Evolutionary conservation across 2,113 vertebrate genomes (phyloP), one percentile per base, ranked within the genome.

Genomic region (Anhinga anhinga): DNA sequence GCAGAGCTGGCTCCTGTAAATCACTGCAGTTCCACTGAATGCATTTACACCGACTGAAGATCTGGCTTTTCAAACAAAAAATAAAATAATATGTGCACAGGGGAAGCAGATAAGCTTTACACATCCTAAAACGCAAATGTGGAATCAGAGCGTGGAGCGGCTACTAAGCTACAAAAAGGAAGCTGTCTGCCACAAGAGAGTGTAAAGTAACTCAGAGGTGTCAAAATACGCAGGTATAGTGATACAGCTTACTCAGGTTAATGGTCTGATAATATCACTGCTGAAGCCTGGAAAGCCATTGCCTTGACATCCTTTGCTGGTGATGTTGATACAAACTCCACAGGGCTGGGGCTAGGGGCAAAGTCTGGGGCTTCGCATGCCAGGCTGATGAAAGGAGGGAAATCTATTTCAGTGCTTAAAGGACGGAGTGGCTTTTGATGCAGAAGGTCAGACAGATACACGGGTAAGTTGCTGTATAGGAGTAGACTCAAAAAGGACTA

Each of bases 381-480:
- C 85, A 83, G 82, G 47, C 17, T 80, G 91, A 94, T 91, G 92
- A 97, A 93, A 95, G 86, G 61, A 74, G 61, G 58, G 95, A 96
- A 98, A 94, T 93, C 87, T 90, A 53, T 94, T 96, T 90, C 81
- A 87, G 79, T 20, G 67, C 87, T 94, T 94, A 95, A 96, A 95
- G 93, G 93, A 95, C 15, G 11, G 83, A 93, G 61, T 7, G 45
- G 91, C 42, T 97, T 88, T 90, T 78, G 73, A 93, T 62, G 90
- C 95, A 94, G 92, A 65, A 96, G 96, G 97, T 97, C 94, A 85
- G 89, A 29, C 49, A 86, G 88, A 96, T 87, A 97, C 56, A 47
- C 0, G 11, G 47, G 86, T 82, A 86, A 90, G 65, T 70, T 78
- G 80, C 70, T 90, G 90, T 92, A 83, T 47, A 67, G 77, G 81